Conservation (phyloP, 1,140 invertebrate species). For the Drepana arcuata region DNA sequence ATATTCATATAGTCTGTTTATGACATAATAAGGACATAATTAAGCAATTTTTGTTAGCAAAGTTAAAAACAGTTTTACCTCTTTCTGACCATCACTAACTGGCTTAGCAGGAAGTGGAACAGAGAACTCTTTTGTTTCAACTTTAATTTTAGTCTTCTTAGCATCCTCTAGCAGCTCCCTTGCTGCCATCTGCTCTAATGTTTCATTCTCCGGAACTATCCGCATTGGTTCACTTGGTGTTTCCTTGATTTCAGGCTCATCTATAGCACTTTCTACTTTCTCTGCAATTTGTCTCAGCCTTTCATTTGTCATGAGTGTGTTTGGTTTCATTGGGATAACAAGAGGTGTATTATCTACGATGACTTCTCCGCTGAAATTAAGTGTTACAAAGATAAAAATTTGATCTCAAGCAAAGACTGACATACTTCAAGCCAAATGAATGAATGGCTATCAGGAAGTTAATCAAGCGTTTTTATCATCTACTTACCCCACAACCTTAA, state of each 20-base stretch:
- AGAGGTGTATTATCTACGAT: constrained; percentile 70
- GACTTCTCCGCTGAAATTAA: constrained; percentile 68
- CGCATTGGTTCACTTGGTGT: constrained; percentile 11
- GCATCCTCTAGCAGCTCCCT: constrained; percentile 74
- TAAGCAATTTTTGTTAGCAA: no score
- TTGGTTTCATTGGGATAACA: constrained; percentile 76
- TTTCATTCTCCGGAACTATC: constrained; percentile 41
- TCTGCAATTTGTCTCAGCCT: constrained; percentile 62
- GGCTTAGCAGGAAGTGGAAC: constrained; percentile 71
- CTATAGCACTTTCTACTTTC: constrained; percentile 48
- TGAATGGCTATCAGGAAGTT: no score
- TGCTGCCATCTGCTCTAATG: constrained; percentile 69
- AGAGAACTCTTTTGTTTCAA: constrained; percentile 49
- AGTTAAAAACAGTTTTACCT: constrained; percentile 69
- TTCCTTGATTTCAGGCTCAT: constrained; percentile 33
- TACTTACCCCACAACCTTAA: constrained; percentile 81
- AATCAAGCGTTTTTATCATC: no score
- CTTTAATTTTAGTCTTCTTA: constrained; percentile 38
- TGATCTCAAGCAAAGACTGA: no score
- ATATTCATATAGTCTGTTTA: no score
- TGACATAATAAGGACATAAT: no score
- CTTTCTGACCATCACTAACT: constrained; percentile 72
- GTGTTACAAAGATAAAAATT: no score
- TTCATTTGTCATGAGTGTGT: constrained; percentile 70
- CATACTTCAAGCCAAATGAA: no score